Evolutionary conservation across 2,888 invertebrate species (phyloP).

Genomic region (Himalopsyche tibetana): DNA sequence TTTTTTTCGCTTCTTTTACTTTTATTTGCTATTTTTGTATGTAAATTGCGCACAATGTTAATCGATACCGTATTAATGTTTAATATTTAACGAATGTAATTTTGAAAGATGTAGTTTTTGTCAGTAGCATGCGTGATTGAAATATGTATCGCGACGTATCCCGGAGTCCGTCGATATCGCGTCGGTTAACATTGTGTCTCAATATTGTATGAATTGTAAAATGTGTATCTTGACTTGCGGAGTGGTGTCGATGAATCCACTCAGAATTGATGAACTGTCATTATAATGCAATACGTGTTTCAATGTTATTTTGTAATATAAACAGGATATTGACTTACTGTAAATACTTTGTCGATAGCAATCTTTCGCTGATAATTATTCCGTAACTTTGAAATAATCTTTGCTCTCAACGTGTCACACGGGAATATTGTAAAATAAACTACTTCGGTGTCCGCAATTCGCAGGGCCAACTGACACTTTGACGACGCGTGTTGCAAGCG

Average conservation of each 20-base stretch:
- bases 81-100: neutral
- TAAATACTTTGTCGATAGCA: slow-evolving; percentile 59
- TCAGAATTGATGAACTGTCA: slow-evolving; percentile 42
- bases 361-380: slow-evolving; percentile 55
- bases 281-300: slow-evolving; percentile 41
- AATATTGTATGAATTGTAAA: slow-evolving; percentile 50
- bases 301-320: slow-evolving; percentile 47
- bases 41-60: slow-evolving; percentile 59
- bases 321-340: slow-evolving; percentile 44
- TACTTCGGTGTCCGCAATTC: neutral
- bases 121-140: no score
- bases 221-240: slow-evolving; percentile 55
- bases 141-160: no score
- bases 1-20: slow-evolving; percentile 60
- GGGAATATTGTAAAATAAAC: slow-evolving; percentile 42
- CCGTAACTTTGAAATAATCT: slow-evolving; percentile 48
- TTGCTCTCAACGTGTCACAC: slow-evolving; percentile 54
- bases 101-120: slow-evolving; percentile 11
- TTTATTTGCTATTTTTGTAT: slow-evolving; percentile 58
- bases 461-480: slow-evolving; percentile 63
- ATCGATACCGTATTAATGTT: slow-evolving; percentile 15
- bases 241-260: slow-evolving; percentile 48
- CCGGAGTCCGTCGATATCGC: neutral
- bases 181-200: slow-evolving; percentile 56
- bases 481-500: slow-evolving; percentile 56